Percentiles rank a stretch among this genome's conserved stretches.
These are phyloP conservation scores for Gavialis gangeticus DNA, from an alignment of 2,113 vertebrate species.

Conservation along the genomic window DNA sequence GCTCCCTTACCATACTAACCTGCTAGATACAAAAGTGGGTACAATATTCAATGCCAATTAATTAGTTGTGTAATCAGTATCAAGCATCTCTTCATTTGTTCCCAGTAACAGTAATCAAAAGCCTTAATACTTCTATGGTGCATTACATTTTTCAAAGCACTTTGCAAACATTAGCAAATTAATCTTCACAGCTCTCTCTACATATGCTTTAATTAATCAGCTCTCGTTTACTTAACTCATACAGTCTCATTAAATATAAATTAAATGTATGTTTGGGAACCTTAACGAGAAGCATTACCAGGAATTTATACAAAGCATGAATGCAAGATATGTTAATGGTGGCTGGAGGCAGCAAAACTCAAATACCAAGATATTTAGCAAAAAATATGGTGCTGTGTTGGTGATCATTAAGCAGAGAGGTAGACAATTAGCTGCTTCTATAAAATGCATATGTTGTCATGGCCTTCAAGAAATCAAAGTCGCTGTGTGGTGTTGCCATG, in stretches of 20 bases:
- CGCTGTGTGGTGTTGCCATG: conserved; percentile 53
- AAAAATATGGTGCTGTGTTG: conserved; percentile 43
- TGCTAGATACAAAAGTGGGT: neutral
- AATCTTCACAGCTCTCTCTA: conserved; percentile 41
- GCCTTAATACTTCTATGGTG: neutral
- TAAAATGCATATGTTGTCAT: conserved; percentile 58
- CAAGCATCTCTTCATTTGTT: neutral
- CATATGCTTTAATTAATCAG: conserved; percentile 68
- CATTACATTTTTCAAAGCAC: conserved; percentile 35
- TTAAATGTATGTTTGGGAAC: conserved; percentile 70
- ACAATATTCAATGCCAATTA: neutral
- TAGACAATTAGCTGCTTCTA: conserved; percentile 62
- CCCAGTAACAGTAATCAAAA: neutral
- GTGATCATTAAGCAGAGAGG: conserved; percentile 17
- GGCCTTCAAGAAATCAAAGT: conserved; percentile 42
- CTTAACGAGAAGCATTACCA: conserved; percentile 61
- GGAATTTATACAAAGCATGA: conserved; percentile 56
- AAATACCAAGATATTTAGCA: conserved; percentile 48
- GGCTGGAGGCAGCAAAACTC: conserved; percentile 52
- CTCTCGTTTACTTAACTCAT: conserved; percentile 60
- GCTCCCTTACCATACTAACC: neutral
- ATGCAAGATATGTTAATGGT: conserved; percentile 60
- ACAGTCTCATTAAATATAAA: conserved; percentile 74
- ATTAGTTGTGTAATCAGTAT: neutral
- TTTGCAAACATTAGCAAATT: conserved; percentile 54